Evolutionary conservation across 2,888 invertebrate species (phyloP), one percentile per base, ranked within the genome.

Genomic region (Phortica magna): DNA sequence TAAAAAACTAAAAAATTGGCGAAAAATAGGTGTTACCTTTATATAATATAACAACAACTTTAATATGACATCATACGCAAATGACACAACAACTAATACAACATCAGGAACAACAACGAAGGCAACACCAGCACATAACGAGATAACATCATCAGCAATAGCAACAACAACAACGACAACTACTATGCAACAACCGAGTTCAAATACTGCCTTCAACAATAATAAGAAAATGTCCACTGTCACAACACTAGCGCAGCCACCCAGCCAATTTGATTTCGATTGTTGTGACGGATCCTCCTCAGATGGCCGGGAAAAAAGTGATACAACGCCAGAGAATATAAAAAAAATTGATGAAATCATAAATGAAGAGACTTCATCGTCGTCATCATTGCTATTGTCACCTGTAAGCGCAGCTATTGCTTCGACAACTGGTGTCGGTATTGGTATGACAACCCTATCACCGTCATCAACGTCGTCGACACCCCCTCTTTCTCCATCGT

Each of bases 281-380:
- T 80, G 83, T 43, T 83, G 80, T 68, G 83, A 80, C 59, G 80
- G 79, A 0, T 81, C 78, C 17, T 83, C 83, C 74, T 90, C 90
- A 12, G 91, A 91, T 81, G 92, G 90, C 2, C 88, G 88, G 4
- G 92, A 92, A 79, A 92, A 92, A 83, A 87, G 90, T 77, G 92
- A 92, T 82, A 89, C 90, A 12, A 92, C 91, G 12, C 92, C 92
- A 67, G 92, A 92, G 80, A 92, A 92, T 83, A 85, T 91, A 68
- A 91, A 91, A 85, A 92, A 92, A 87, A 91, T 91, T 79, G 90
- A 91, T 85, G 92, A 92, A 87, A 88, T 91, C 84, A 91, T 92
- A 82, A 84, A 79, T 77, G 81, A 77, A 48, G 78, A 78, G 31
- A 77, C 76, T 70, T 75, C 68, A 1, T 72, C 77, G 71, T 76